These are phyloP conservation scores for Drosophila trichaetosa DNA, from an alignment of 2,888 invertebrate species.

Conservation along the genomic window DNA sequence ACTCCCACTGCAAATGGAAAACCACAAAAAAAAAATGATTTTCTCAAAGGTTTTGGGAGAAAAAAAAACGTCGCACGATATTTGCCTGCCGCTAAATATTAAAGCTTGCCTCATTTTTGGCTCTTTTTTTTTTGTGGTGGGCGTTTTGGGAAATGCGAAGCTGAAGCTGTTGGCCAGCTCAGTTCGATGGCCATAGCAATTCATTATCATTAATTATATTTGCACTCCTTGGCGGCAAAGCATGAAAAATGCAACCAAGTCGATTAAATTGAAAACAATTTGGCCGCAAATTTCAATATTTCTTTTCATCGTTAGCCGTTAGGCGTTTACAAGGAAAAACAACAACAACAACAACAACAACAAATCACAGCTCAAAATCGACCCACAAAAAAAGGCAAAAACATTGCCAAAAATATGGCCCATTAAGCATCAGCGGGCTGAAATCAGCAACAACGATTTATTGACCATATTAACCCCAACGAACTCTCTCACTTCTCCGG, in stretches of 20 bases:
- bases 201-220: conserved; percentile 81
- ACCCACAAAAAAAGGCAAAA: conserved; percentile 25
- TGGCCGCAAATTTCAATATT: conserved; percentile 73
- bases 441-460: conserved; percentile 77
- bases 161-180: conserved; percentile 48
- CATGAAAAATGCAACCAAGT: conserved; percentile 72
- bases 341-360: conserved; percentile 8
- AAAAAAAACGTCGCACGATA: conserved; percentile 63
- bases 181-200: conserved; percentile 66
- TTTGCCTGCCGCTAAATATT: conserved; percentile 53
- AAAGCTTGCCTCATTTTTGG: conserved; percentile 32
- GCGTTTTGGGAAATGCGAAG: conserved; percentile 40
- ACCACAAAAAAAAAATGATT: conserved; percentile 21
- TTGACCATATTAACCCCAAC: conserved; percentile 76
- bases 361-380: conserved; percentile 6
- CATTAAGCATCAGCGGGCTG: conserved; percentile 70
- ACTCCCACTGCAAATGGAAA: conserved; percentile 45
- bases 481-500: conserved; percentile 73
- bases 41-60: conserved; percentile 23
- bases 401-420: conserved; percentile 55
- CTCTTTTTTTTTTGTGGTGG: conserved; percentile 22
- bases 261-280: conserved; percentile 79
- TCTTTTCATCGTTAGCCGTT: conserved; percentile 68
- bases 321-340: conserved; percentile 30
- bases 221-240: conserved; percentile 61